Evolutionary conservation across 2,888 invertebrate species (phyloP), one percentile per base, ranked within the genome.

Genomic region (Apodemia zela): DNA sequence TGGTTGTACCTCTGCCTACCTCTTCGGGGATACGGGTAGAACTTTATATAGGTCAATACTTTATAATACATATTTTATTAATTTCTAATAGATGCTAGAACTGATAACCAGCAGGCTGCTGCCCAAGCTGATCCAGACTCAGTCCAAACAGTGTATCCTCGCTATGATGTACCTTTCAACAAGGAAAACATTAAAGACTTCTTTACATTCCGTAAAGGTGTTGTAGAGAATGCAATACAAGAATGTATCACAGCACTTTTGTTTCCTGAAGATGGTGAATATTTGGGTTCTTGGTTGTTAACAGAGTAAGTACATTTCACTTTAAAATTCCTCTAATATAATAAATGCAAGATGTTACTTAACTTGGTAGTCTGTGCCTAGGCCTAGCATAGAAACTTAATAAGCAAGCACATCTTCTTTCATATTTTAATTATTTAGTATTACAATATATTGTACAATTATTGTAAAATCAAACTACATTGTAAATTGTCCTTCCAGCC

Each of bases 271-370:
- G 96, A 96, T 83, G 96, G 96, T 35, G 93, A 94, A 68, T 85
- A 96, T 62, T 79, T 95, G 65, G 96, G 96, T 49, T 94, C 94
- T 51, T 97, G 96, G 95, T 88, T 97, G 63, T 85, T 97, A 42
- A 96, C 97, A 35, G 96, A 97, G 97, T 97, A 91, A 85, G 94
- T 90, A 58, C 8, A 17, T 51, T 21, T 8, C 35, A 29, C 5
- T 51, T 18, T 51, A 3, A 51, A 51, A 18, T 11, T 51, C 13
- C 8, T 21, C 13, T 4, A 18, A 13, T 13, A 3, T 38, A 15
- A 38, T 4, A 38, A 15, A 38, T 38, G 13, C 11, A 3, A 13
- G 1, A 13, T 33, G 8, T 10, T 33, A 33, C 33, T 33, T 33
- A n/a, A n/a, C n/a, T n/a, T 29, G 29, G 29, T 29, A 29, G 29